These are phyloP conservation scores for Cantharis rufa DNA, from an alignment of 2,888 invertebrate genomes.

Conservation along the genomic window DNA sequence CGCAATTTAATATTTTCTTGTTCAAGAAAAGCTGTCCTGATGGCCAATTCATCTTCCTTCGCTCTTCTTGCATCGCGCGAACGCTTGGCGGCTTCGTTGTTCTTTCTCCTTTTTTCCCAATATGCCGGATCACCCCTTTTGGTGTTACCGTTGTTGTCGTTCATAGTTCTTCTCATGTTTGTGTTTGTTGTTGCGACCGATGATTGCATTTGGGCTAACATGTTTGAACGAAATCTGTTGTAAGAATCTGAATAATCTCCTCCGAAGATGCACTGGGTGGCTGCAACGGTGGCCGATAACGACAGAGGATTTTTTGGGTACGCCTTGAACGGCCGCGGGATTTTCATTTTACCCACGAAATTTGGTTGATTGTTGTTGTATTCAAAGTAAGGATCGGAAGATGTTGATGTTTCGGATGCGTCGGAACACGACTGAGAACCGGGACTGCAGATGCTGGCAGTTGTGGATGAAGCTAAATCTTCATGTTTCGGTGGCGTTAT, in stretches of 20 bases:
- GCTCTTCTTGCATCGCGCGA: conserved; percentile 87
- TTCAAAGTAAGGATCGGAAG: conserved; percentile 24
- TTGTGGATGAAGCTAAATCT: conserved; percentile 34
- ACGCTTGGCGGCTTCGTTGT: conserved; percentile 94
- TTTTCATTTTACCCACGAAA: conserved; percentile 49
- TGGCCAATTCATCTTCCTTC: conserved; percentile 90
- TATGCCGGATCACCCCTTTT: conserved; percentile 73
- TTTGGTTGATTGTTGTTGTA: neutral
- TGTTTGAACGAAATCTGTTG: conserved; percentile 69
- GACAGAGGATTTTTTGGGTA: conserved; percentile 72
- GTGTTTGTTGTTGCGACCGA: conserved; percentile 64
- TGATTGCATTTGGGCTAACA: conserved; percentile 68
- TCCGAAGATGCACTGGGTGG: conserved; percentile 58
- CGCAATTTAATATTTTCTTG: conserved; percentile 82
- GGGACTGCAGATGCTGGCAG: conserved; percentile 36
- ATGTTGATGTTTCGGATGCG: conserved; percentile 37
- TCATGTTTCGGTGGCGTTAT: conserved; percentile 31
- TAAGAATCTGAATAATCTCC: conserved; percentile 70
- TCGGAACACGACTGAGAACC: conserved; percentile 38
- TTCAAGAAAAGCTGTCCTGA: conserved; percentile 84
- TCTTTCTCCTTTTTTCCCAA: conserved; percentile 84
- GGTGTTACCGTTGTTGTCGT: conserved; percentile 30
- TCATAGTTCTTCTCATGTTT: conserved; percentile 66
- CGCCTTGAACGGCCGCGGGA: conserved; percentile 69
- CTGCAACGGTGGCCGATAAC: conserved; percentile 58